These are phyloP conservation scores for Xanthorhoe spadicearia DNA, from an alignment of 2,888 invertebrate genomes.

Conservation along the genomic window DNA sequence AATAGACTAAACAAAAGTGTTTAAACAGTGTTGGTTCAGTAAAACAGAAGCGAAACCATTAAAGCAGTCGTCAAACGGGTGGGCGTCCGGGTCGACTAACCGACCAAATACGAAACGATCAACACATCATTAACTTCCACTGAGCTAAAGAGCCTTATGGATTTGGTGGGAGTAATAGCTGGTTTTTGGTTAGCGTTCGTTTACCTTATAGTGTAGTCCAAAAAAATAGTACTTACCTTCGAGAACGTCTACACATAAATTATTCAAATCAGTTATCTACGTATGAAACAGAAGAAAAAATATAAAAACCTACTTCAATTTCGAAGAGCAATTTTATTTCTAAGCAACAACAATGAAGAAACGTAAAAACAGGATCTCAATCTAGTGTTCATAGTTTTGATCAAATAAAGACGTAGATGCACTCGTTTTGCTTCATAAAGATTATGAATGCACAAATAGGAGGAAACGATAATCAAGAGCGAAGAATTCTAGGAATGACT, in stretches of 20 bases:
- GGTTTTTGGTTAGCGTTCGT: slow-evolving; percentile 60
- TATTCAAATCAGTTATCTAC: slow-evolving; percentile 13
- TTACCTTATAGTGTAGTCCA: slow-evolving; percentile 56
- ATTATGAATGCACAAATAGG: slow-evolving; percentile 14
- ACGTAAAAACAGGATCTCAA: too few relatives aligned
- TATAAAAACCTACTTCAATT: neutral
- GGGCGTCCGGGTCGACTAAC: slow-evolving; percentile 54
- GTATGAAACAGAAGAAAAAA: slow-evolving; percentile 1
- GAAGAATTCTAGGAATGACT: slow-evolving; percentile 22
- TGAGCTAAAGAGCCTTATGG: slow-evolving; percentile 48
- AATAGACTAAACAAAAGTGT: slow-evolving; percentile 45
- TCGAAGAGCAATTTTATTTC: too few relatives aligned
- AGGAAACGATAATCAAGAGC: neutral
- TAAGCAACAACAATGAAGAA: too few relatives aligned
- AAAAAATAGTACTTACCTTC: slow-evolving; percentile 22
- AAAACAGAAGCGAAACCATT: slow-evolving; percentile 54
- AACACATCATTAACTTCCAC: slow-evolving; percentile 45
- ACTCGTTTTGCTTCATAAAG: slow-evolving; percentile 9
- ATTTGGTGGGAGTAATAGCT: slow-evolving; percentile 56
- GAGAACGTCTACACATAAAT: slow-evolving; percentile 26
- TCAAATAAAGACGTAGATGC: neutral
- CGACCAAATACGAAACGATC: slow-evolving; percentile 52
- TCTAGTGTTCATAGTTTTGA: neutral
- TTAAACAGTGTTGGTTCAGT: slow-evolving; percentile 40
- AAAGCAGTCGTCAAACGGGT: slow-evolving; percentile 63